Conservation (phyloP, 2,113 vertebrate species). For the Apistogramma diplotaenia region DNA sequence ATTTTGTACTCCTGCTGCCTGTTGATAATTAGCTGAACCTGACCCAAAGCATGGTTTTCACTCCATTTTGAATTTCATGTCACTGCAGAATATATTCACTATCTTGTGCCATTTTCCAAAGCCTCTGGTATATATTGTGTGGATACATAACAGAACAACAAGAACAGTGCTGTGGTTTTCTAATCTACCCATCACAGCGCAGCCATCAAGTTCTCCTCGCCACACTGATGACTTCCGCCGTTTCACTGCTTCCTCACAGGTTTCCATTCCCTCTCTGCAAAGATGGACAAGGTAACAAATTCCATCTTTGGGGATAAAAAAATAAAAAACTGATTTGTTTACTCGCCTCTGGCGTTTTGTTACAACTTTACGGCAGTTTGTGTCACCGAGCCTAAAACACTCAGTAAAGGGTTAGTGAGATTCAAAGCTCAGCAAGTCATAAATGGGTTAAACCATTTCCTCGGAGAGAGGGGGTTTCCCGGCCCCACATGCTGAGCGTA, state of each 20-base stretch:
- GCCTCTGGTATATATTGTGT: neutral
- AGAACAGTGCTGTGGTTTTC: slow-evolving; percentile 27
- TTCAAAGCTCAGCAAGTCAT: slow-evolving; percentile 9
- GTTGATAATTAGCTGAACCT: neutral
- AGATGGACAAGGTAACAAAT: too few species aligned
- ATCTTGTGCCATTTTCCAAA: neutral
- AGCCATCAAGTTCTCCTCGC: slow-evolving; percentile 37
- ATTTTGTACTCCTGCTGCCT: neutral
- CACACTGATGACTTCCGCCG: slow-evolving; percentile 50
- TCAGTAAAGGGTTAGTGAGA: neutral
- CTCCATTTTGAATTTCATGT: neutral
- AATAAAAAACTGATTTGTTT: neutral
- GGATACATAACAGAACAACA: neutral
- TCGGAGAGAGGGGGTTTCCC: slow-evolving; percentile 56
- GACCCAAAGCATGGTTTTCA: neutral
- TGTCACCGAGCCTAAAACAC: neutral
- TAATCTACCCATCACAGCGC: slow-evolving; percentile 38
- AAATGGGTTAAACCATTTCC: slow-evolving; percentile 66
- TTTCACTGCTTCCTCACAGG: slow-evolving; percentile 48
- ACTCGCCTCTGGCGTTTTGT: neutral
- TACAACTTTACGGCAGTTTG: neutral
- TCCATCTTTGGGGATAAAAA: neutral
- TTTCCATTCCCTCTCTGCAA: neutral
- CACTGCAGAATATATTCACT: neutral
- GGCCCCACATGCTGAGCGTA: slow-evolving; percentile 36